Evolutionary conservation across 1,140 invertebrate species (phyloP).

Genomic region (Drosophila grimshawi): DNA sequence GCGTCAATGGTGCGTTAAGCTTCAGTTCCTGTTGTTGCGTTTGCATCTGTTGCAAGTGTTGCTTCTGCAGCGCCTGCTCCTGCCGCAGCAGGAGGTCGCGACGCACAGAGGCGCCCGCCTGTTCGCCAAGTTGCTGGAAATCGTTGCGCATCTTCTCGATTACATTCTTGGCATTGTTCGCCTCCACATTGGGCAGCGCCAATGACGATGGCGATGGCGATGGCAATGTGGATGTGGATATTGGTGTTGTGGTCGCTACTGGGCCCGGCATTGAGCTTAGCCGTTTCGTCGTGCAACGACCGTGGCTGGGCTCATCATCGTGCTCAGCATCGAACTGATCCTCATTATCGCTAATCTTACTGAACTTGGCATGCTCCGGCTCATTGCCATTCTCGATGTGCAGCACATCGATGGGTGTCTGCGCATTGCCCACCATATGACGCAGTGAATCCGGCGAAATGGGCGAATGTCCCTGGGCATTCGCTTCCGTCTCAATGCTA

Average conservation of each 20-base stretch:
- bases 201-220: conserved; percentile 25
- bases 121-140: conserved; percentile 68
- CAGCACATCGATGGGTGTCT: conserved; percentile 68
- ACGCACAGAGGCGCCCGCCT: conserved; percentile 55
- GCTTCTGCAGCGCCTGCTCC: conserved; percentile 21
- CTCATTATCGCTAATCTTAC: conserved; percentile 78
- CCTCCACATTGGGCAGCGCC: conserved; percentile 64
- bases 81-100: conserved; percentile 31
- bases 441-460: conserved; percentile 75
- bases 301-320: conserved; percentile 48
- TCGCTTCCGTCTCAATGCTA: conserved; percentile 80
- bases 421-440: conserved; percentile 76
- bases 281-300: conserved; percentile 22
- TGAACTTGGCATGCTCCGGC: conserved; percentile 73
- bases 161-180: conserved; percentile 79
- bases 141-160: conserved; percentile 75
- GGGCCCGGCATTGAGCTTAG: conserved; percentile 35
- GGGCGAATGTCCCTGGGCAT: conserved; percentile 72
- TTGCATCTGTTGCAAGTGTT: conserved; percentile 2
- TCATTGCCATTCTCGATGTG: conserved; percentile 75
- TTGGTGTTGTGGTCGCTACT: conserved; percentile 22
- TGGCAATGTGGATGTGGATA: neutral
- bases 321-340: conserved; percentile 45
- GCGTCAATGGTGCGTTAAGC: conserved; percentile 36
- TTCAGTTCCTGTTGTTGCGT: conserved; percentile 19